These are phyloP conservation scores for Cassiopea andromeda DNA, from an alignment of 30 jellyfish, hydroid and myxozoan genomes.

Conservation along the genomic window DNA sequence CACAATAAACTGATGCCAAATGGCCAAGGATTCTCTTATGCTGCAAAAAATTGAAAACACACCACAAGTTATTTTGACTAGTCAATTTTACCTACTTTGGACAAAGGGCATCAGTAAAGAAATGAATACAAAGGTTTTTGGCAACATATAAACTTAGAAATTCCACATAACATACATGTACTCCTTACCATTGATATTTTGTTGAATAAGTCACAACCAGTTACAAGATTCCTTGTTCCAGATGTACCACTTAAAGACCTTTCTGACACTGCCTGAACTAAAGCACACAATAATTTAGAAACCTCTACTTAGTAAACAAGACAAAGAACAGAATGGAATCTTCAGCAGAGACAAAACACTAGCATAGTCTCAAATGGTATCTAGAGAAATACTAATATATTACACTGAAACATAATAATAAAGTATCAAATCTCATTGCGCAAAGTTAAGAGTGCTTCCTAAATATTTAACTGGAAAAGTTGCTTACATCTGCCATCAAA, in stretches of 20 bases:
- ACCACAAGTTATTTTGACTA: too few relatives aligned
- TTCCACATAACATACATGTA: background rate
- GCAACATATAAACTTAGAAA: too few relatives aligned
- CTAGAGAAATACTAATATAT: too few relatives aligned
- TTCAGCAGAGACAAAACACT: too few relatives aligned
- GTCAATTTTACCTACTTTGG: background rate
- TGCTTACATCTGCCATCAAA: too few relatives aligned
- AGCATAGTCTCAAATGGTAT: too few relatives aligned
- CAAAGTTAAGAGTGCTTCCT: too few relatives aligned
- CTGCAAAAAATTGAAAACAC: conserved; percentile 30
- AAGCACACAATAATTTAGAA: background rate
- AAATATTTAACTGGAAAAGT: too few relatives aligned
- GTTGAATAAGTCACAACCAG: conserved; percentile 58
- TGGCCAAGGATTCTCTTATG: conserved; percentile 95
- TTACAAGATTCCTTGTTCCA: conserved; percentile 57
- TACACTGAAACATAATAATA: too few relatives aligned
- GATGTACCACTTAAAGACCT: conserved; percentile 73
- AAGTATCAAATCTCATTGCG: too few relatives aligned
- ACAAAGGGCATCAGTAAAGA: background rate
- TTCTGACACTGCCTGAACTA: conserved; percentile 59
- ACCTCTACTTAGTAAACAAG: too few relatives aligned
- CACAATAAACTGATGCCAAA: conserved; percentile 97
- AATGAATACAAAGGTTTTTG: background rate
- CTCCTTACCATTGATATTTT: conserved; percentile 71
- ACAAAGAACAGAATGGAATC: too few relatives aligned